Base-by-base conservation (phyloP, 1,140 invertebrate species). In the Pseudobourletiella spinata region DNA sequence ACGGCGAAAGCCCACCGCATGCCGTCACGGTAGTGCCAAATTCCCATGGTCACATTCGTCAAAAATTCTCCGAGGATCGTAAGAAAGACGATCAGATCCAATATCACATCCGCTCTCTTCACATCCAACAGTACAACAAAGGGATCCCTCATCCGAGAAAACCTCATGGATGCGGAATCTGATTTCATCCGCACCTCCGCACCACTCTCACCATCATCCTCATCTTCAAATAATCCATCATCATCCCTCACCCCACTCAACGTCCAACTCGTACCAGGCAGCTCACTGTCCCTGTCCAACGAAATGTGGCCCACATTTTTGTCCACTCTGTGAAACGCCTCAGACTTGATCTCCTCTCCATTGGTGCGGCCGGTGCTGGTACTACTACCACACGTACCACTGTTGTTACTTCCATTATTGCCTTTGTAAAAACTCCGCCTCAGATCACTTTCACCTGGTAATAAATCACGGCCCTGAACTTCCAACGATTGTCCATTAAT, bases 1-100 rank as follows among this genome's bases (percentile, higher is more conserved):
- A 68, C 25, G 2, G 20, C 62, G 3, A 56, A 52, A 8, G 44
- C 59, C 66, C 66, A 68, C 52, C 59, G 59, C 1, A 46, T 20
- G 0, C 59, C 63, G 22, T 59, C 50, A 20, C 24, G 16, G 32
- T 46, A 68, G 24, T 68, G 59, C 54, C 43, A 65, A 14, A 29
- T 25, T 18, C 51, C 28, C 0, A 68, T 42, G 8, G 59, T 44
- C 6, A 62, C 26, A 57, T 65, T 59, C 2, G 39, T 48, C 16
- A 35, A 42, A 28, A 68, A 63, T 39, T 61, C 56, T 1, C 16
- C 24, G 22, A 68, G 24, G 26, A 54, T 50, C 14, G 29, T 16
- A 11, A 68, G 4, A 20, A 65, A 59, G 26, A 65, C 44, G 18
- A 68, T 46, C 8, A 44, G 14, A 20, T 65, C 32, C 18, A 68